Base-by-base conservation (phyloP, 2,888 invertebrate genomes). In the Diachrysia chrysitis region DNA sequence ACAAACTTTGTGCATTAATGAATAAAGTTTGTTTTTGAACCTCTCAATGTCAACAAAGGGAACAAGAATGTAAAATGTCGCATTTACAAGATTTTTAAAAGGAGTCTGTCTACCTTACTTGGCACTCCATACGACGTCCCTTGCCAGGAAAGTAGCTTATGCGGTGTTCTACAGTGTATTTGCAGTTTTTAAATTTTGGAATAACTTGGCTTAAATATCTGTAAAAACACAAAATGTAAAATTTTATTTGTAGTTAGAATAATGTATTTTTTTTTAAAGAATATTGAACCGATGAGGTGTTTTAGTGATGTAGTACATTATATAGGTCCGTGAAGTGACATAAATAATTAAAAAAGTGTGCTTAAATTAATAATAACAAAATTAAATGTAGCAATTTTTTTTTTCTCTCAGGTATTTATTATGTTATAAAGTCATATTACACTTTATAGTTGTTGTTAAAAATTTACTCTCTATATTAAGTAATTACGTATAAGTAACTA, bases 81-180 rank as follows among this genome's bases (percentile, higher is more conserved):
- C 63, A 66, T 75, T 66, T 58, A 46, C 55, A 66, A 70, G 78
- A 79, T 80, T 75, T 80, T 63, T 58, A 73, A 71, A 60, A 79
- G 58, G 69, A n/a, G 55, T 35, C 80, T 80, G 79, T 80, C 79
- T 42, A 42, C 42, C 42, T 42, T 42, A 75, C 58, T 79, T 80
- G 79, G 79, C 79, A 75, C 60, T 68, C 76, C 14, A 72, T 32
- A 3, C 55, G 9, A 19, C 46, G 55, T 68, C 25, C 63, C 64
- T 58, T 81, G 82, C 81, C 82, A 81, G 73, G 17, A 19, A n/a
- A 21, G 63, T 64, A 46, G 55, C 57, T 51, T 73, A 56, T 66
- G 57, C 51, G 14, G 61, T 68, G 61, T 37, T 66, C 66, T 69
- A 72, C 55, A 75, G 70, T 79, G 76, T 73, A 76, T 76, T 63